A percentile compares a stretch with the other conserved stretches of the same genome.
These are phyloP conservation scores for Limnephilus marmoratus DNA, from an alignment of 2,888 invertebrate genomes.

Conservation along the genomic window DNA sequence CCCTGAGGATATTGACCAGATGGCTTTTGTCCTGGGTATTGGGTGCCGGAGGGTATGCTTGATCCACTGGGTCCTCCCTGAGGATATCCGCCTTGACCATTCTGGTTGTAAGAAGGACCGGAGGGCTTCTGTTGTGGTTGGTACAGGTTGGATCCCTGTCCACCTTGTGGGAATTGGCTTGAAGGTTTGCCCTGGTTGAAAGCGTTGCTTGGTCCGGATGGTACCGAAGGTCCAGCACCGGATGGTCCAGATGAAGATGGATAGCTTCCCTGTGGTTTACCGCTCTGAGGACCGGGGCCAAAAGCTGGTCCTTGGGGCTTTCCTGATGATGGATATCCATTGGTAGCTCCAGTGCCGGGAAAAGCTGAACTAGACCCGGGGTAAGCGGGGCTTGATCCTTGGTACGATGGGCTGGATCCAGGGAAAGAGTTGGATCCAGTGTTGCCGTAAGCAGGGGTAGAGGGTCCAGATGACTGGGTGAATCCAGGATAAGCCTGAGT, in stretches of 20 bases:
- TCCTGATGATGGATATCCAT: constrained; percentile 65
- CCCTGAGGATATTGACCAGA: constrained; percentile 63
- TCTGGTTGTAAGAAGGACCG: constrained; percentile 52
- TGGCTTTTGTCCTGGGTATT: constrained; percentile 60
- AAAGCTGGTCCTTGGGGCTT: constrained; percentile 66
- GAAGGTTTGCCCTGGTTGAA: constrained; percentile 56
- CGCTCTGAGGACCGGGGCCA: constrained; percentile 61
- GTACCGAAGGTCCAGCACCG: constrained; percentile 32
- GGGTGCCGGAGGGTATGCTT: constrained; percentile 48
- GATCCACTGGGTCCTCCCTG: constrained; percentile 62
- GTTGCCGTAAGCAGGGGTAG: constrained; percentile 60
- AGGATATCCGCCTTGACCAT: constrained; percentile 67
- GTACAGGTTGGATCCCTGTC: constrained; percentile 52
- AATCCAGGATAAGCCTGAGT: constrained; percentile 63
- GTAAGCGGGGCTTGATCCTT: constrained; percentile 67
- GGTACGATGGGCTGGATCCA: constrained; percentile 67
- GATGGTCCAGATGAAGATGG: constrained; percentile 63
- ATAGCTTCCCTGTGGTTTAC: constrained; percentile 65
- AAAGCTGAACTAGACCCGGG: constrained; percentile 68
- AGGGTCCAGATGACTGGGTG: constrained; percentile 52
- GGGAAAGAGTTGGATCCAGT: constrained; percentile 69
- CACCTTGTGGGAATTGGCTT: constrained; percentile 44
- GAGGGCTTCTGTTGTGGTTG: constrained; percentile 34
- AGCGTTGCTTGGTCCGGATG: constrained; percentile 44
- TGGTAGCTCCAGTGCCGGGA: constrained; percentile 67